Conservation (phyloP, 2,113 vertebrate genomes). For the Hypomesus transpacificus region DNA sequence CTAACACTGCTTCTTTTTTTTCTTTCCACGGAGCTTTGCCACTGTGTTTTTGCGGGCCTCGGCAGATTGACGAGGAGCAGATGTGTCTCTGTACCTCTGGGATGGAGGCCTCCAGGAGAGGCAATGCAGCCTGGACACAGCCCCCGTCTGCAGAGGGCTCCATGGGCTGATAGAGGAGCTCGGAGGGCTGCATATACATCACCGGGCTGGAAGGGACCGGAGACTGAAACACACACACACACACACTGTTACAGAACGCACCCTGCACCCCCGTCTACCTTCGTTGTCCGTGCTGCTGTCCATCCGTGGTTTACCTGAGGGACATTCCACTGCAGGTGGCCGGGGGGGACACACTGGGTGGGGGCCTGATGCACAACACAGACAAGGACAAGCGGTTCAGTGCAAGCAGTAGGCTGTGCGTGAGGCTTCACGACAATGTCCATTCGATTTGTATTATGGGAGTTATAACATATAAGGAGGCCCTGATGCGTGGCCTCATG, state of each 20-base stretch:
- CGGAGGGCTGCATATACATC: conserved; percentile 51
- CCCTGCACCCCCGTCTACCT: too few relatives aligned
- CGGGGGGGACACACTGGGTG: conserved; percentile 29
- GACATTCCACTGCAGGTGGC: conserved; percentile 36
- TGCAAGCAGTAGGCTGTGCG: not conserved
- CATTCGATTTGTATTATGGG: not conserved
- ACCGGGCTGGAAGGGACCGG: conserved; percentile 38
- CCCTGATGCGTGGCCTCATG: not conserved
- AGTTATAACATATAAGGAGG: not conserved
- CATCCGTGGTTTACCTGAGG: conserved; percentile 24
- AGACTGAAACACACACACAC: conserved; percentile 37
- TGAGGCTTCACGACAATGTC: not conserved
- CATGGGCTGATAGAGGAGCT: conserved; percentile 45
- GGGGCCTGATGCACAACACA: conserved; percentile 29
- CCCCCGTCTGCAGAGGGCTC: conserved; percentile 37
- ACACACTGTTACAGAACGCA: not conserved
- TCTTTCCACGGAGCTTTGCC: not conserved
- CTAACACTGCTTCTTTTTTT: too few relatives aligned
- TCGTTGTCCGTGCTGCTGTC: too few relatives aligned
- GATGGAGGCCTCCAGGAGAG: conserved; percentile 37
- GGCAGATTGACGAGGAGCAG: not conserved
- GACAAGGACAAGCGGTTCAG: not conserved
- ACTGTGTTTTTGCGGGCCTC: not conserved
- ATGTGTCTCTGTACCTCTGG: conserved; percentile 57
- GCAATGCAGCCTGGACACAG: conserved; percentile 26